Conservation (phyloP, 92 coral and sea anemone species). For the Galaxea fascicularis region DNA sequence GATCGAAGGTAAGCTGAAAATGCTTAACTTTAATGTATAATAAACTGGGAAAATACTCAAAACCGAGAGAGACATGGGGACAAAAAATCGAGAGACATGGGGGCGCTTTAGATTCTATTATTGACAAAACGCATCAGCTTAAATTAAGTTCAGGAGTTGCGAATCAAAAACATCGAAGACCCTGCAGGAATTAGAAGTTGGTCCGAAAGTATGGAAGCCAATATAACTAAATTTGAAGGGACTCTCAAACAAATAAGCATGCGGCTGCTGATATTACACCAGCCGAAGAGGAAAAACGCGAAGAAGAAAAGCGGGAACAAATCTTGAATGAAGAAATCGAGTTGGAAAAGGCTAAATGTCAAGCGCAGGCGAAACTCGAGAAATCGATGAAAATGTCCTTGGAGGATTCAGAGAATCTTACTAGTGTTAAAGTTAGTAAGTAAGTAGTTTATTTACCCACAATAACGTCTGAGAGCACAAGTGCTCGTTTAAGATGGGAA, state of each 20-base stretch:
- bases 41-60: conserved; percentile 24
- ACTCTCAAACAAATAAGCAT: conserved; percentile 5
- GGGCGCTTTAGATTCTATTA: conserved; percentile 2
- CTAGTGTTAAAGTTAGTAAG: too few species aligned
- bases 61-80: too few species aligned
- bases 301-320: conserved; percentile 24
- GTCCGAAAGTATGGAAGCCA: conserved; percentile 28
- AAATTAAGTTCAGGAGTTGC: too few species aligned
- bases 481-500: too few species aligned
- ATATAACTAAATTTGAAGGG: conserved; percentile 26
- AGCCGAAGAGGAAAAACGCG: neutral
- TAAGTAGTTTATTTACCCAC: too few species aligned
- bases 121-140: conserved; percentile 24
- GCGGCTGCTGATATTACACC: conserved; percentile 23
- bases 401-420: neutral
- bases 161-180: conserved; percentile 42
- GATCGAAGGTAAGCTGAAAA: too few species aligned
- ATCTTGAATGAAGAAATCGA: conserved; percentile 30
- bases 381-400: neutral
- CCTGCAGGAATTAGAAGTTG: conserved; percentile 28
- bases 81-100: too few species aligned
- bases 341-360: too few species aligned
- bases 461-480: too few species aligned
- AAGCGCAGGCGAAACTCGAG: neutral
- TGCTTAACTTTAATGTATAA: conserved; percentile 28